A percentile compares a stretch with the other conserved stretches of the same genome.
phyloP scores from a whole-genome alignment of 53 echinoderm and acorn worm genomes.

The Henricia sp. region DNA sequence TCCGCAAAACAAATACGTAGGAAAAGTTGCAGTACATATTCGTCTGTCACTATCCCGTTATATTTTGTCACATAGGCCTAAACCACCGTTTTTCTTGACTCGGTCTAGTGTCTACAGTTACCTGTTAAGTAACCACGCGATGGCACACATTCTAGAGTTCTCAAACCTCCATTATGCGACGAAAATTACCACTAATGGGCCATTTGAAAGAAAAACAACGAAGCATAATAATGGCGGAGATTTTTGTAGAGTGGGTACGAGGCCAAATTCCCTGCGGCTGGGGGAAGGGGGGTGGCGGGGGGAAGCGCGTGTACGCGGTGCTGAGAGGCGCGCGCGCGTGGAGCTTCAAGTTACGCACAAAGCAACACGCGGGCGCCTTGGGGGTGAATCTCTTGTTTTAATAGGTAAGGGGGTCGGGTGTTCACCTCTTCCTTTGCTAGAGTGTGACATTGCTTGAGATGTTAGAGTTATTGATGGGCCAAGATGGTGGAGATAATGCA shows the following conservation, averaged over 20 bases:
- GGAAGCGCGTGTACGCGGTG: neutral
- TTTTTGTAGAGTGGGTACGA: constrained; percentile 2
- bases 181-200: constrained; percentile 40
- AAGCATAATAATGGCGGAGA: neutral
- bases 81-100: too few relatives aligned
- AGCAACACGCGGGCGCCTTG: neutral
- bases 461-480: neutral
- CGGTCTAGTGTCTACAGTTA: too few relatives aligned
- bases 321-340: neutral
- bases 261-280: neutral
- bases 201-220: constrained; percentile 45
- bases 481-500: neutral
- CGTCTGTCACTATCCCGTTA: too few relatives aligned
- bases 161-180: constrained; percentile 12
- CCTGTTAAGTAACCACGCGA: neutral
- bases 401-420: constrained; percentile 29
- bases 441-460: neutral
- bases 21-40: too few relatives aligned
- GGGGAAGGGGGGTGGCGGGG: neutral
- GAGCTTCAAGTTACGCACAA: constrained; percentile 39
- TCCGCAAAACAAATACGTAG: too few relatives aligned
- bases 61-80: too few relatives aligned
- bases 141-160: neutral
- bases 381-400: constrained; percentile 32
- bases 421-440: neutral